Evolutionary conservation across 1,140 invertebrate genomes (phyloP).

Genomic region (Calephelis virginiensis): DNA sequence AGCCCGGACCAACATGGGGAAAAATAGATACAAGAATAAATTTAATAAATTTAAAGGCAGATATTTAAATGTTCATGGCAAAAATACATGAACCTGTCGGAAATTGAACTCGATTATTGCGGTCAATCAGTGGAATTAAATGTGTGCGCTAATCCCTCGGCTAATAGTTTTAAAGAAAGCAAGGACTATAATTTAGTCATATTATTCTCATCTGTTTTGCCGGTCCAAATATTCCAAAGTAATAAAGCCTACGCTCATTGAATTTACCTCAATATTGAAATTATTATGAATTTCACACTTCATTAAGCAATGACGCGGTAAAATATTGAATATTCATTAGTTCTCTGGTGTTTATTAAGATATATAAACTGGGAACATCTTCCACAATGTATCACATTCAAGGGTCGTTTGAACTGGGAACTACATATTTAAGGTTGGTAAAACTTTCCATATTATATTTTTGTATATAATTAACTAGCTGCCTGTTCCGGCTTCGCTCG

Average conservation of each 20-base stretch:
- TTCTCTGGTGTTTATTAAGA: constrained; percentile 15
- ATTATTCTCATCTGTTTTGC: neutral
- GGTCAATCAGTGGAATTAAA: too few species aligned
- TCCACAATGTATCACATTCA: constrained; percentile 5
- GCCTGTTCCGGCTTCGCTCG: too few species aligned
- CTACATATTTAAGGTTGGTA: neutral
- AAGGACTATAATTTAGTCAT: neutral
- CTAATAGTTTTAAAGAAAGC: neutral
- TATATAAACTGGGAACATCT: constrained; percentile 39
- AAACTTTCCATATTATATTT: neutral
- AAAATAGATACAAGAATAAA: too few species aligned
- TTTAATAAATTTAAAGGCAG: too few species aligned
- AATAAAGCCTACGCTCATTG: neutral
- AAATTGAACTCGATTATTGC: too few species aligned
- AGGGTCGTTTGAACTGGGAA: constrained; percentile 28
- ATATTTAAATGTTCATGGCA: too few species aligned
- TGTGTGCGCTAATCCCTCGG: too few species aligned
- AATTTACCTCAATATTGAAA: constrained; percentile 20
- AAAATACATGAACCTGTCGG: too few species aligned
- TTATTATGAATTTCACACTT: constrained; percentile 33
- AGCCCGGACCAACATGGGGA: too few species aligned
- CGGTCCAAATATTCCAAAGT: neutral
- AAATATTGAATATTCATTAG: constrained; percentile 51
- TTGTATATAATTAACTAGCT: too few species aligned
- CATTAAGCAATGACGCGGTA: constrained; percentile 40